phyloP scores from a whole-genome alignment of 2,888 invertebrate species.

The Troilus luridus region DNA sequence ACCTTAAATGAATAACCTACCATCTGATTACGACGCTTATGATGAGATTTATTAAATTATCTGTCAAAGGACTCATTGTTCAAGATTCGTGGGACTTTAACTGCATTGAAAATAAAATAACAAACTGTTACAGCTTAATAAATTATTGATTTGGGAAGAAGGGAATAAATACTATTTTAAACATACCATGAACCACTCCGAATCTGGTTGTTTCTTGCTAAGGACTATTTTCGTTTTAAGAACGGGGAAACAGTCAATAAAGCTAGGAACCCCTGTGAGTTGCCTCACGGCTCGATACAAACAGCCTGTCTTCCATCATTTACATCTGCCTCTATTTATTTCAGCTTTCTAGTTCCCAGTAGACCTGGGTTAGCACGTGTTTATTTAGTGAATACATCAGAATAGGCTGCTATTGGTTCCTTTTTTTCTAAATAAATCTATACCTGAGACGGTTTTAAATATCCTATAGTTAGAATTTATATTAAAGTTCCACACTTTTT shows the following conservation, averaged over 20 bases:
- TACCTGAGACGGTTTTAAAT: too few relatives aligned
- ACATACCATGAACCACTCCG: not conserved
- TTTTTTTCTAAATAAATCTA: not conserved
- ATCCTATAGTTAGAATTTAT: too few relatives aligned
- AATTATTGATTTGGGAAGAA: not conserved
- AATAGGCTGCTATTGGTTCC: not conserved
- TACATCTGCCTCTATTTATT: constrained; percentile 23
- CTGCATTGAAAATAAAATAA: too few relatives aligned
- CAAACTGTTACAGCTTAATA: not conserved
- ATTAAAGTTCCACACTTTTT: too few relatives aligned
- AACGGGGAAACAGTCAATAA: constrained; percentile 16
- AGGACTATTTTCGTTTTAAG: constrained; percentile 32
- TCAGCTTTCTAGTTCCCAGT: constrained; percentile 7
- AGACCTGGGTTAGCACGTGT: not conserved
- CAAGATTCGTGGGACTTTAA: too few relatives aligned
- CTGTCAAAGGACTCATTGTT: too few relatives aligned
- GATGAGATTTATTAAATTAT: too few relatives aligned
- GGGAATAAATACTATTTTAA: constrained; percentile 33
- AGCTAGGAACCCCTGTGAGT: not conserved
- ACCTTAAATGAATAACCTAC: too few relatives aligned
- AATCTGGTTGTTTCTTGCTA: constrained; percentile 6
- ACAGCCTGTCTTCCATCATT: constrained; percentile 34
- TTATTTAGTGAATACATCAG: not conserved
- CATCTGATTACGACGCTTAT: too few relatives aligned
- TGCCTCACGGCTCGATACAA: not conserved